Conservation (phyloP, 2,113 vertebrate genomes). For the Sorex fumeus region DNA sequence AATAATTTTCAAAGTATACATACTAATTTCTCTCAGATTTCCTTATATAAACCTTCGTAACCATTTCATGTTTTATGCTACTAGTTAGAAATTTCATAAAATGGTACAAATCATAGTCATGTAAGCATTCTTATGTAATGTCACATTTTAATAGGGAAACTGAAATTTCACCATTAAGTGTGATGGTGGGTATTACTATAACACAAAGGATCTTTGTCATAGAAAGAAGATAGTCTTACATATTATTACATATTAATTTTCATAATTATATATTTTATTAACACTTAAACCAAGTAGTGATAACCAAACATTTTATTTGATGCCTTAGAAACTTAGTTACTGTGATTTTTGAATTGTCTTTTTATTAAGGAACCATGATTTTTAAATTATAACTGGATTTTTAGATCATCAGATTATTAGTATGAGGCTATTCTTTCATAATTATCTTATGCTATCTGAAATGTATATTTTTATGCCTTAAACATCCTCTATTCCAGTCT, state of each 20-base stretch:
- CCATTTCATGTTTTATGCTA: not conserved
- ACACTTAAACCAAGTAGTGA: not conserved
- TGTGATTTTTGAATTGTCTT: no score
- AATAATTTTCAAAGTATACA: not conserved
- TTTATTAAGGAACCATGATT: no score
- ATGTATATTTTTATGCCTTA: conserved; percentile 47
- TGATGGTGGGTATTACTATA: not conserved
- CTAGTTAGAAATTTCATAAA: not conserved
- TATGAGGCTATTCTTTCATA: conserved; percentile 20
- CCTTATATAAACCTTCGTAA: not conserved
- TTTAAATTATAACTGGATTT: conserved; percentile 3
- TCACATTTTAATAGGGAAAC: conserved; percentile 52
- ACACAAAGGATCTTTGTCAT: not conserved
- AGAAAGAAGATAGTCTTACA: not conserved
- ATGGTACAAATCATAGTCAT: not conserved
- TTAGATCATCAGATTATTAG: not conserved
- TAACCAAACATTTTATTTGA: not conserved
- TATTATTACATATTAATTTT: conserved; percentile 13
- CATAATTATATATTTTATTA: conserved; percentile 42
- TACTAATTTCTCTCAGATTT: not conserved
- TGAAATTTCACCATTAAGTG: not conserved
- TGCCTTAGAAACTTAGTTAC: not conserved
- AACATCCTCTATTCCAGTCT: not conserved
- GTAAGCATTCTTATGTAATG: not conserved
- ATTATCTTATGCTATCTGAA: not conserved